A percentile compares a stretch with the other conserved stretches of the same genome.
phyloP scores from a whole-genome alignment of 1,140 invertebrate genomes.

The Globodera ellingtonae region DNA sequence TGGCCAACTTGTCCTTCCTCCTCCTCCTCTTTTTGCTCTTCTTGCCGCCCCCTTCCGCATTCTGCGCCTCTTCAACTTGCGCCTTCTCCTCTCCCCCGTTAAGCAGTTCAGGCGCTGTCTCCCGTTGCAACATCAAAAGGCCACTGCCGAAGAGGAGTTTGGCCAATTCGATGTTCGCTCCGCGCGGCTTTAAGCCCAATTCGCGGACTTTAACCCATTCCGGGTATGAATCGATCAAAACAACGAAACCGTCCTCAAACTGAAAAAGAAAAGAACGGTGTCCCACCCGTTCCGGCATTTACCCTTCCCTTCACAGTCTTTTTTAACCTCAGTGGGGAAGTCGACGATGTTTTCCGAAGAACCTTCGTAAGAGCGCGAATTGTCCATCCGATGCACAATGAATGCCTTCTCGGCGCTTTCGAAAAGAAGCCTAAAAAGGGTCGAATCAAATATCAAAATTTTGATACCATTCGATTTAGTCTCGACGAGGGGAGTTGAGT shows the following conservation, averaged over 20 bases:
- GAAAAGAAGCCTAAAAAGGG: conserved; percentile 45
- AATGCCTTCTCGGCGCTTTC: conserved; percentile 37
- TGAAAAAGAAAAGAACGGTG: conserved; percentile 32
- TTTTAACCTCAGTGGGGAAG: conserved; percentile 41
- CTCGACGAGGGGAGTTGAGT: no score
- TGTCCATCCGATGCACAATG: conserved; percentile 47
- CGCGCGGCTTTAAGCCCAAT: conserved; percentile 22
- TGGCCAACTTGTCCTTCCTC: neutral
- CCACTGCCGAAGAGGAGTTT: conserved; percentile 40
- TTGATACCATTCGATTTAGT: no score
- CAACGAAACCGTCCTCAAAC: conserved; percentile 33
- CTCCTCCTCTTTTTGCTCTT: neutral
- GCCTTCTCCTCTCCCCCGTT: neutral
- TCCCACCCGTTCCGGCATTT: neutral
- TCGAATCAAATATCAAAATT: conserved; percentile 13
- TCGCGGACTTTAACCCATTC: conserved; percentile 30
- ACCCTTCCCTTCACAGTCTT: neutral
- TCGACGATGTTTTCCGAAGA: conserved; percentile 39
- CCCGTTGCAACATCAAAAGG: conserved; percentile 21
- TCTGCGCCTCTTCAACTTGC: neutral
- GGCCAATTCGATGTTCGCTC: conserved; percentile 32
- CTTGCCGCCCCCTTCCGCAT: neutral
- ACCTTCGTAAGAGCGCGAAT: conserved; percentile 33
- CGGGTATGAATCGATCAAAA: conserved; percentile 28
- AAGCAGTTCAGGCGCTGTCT: conserved; percentile 20